Percentiles rank a stretch among this genome's conserved stretches.
These are phyloP conservation scores for Porites australiensis DNA, from an alignment of 64 coral and sea anemone genomes.

Conservation along the genomic window DNA sequence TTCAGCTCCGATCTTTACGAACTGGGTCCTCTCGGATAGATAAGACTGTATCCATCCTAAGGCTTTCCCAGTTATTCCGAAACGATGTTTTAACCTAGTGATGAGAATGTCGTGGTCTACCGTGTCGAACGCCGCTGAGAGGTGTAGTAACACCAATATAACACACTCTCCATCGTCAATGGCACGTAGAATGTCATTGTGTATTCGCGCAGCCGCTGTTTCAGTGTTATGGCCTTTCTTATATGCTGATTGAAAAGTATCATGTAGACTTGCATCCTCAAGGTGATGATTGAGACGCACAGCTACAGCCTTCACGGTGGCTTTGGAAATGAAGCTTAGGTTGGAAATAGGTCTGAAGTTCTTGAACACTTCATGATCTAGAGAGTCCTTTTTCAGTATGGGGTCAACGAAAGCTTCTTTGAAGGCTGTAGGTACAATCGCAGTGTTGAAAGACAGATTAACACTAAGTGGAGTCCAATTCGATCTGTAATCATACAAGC, in stretches of 20 bases:
- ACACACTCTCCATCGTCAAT: not conserved
- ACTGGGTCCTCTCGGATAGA: too few relatives aligned
- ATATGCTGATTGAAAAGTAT: not conserved
- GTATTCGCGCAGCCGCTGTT: not conserved
- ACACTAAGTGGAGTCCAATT: too few relatives aligned
- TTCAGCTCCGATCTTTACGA: too few relatives aligned
- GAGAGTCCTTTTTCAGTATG: not conserved
- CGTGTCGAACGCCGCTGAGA: too few relatives aligned
- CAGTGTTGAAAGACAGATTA: too few relatives aligned
- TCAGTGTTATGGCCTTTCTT: not conserved
- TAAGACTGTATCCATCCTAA: too few relatives aligned
- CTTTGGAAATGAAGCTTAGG: not conserved
- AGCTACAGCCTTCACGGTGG: not conserved
- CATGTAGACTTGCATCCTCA: not conserved
- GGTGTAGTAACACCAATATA: too few relatives aligned
- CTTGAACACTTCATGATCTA: too few relatives aligned
- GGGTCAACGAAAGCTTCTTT: not conserved
- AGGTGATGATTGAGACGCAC: not conserved
- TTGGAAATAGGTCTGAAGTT: not conserved
- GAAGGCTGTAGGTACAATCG: not conserved
- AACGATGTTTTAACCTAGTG: too few relatives aligned
- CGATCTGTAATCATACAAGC: too few relatives aligned
- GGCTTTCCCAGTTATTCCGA: too few relatives aligned
- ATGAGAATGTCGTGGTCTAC: too few relatives aligned
- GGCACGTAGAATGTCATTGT: not conserved